Conservation (phyloP, 2,888 invertebrate genomes). For the Ectobius pallidus region DNA sequence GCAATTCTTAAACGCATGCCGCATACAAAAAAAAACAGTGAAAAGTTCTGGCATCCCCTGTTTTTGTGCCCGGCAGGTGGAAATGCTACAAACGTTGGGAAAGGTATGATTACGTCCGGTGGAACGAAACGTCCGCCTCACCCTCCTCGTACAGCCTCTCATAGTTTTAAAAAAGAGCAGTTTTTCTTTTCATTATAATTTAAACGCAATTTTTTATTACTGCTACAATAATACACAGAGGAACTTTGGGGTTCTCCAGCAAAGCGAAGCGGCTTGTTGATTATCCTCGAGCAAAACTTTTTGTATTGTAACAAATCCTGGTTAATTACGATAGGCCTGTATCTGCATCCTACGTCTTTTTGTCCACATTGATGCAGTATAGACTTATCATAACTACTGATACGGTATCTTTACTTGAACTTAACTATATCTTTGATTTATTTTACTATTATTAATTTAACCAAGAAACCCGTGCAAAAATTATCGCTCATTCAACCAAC, state of each 20-base stretch:
- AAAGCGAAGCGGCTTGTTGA: constrained; percentile 3
- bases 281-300: not conserved
- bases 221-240: not conserved
- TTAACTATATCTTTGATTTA: no score
- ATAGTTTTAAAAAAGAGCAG: not conserved
- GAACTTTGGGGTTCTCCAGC: not conserved
- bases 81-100: not conserved
- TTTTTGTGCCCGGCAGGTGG: not conserved
- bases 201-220: not conserved
- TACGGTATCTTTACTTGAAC: no score
- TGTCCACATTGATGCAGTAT: no score
- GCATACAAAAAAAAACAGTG: no score
- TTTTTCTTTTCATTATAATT: constrained; percentile 12
- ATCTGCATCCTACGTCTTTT: not conserved
- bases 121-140: not conserved
- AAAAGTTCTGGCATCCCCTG: not conserved
- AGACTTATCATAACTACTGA: no score
- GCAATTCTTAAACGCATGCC: no score
- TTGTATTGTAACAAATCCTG: not conserved
- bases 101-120: not conserved
- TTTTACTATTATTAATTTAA: no score
- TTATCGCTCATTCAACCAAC: no score
- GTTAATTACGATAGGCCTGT: not conserved
- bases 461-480: no score
- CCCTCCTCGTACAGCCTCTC: not conserved